Evolutionary conservation across 2,113 vertebrate genomes (phyloP), one percentile per base, ranked within the genome.

Genomic region (Meleagris gallopavo): DNA sequence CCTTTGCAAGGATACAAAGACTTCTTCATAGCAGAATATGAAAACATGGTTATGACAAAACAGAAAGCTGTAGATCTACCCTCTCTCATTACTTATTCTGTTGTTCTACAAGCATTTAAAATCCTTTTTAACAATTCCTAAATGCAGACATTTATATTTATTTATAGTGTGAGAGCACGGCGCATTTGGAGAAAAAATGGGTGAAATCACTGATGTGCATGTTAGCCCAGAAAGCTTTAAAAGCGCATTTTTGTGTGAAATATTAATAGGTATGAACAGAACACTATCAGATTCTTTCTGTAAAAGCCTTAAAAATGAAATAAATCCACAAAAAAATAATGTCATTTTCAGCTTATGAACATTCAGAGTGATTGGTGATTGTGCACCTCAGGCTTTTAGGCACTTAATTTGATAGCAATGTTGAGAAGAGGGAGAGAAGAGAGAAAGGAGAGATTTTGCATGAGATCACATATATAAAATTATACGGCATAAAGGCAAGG

Each of bases 161-260:
- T 60, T 84, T 87, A 38, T 54, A 91, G 64, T 25, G 34, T 30
- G 72, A 94, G 85, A 90, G 69, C 8, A n/a, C 27, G 11, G 3
- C 43, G 67, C 67, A 50, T 60, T 88, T 89, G 94, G 61, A 93
- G 88, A 94, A 90, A 43, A 76, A 93, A 86, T 1, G 72, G 66
- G 86, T 92, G 86, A 94, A 96, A 89, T 83, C 55, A 83, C 85
- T 5, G 4, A 74, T 80, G 43, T 10, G 45, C 69, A 13, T 46
- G 80, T 64, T 74, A 74, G 90, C 61, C 65, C 94, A 93, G 69
- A 96, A 92, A 92, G 92, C 94, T 95, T 62, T 95, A 80, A 46
- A 90, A 96, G 79, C n/a, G 57, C 96, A 88, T 93, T 96, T 91
- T 94, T 61, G 92, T 94, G 96, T 96, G 95, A 96, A 96, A 96